Base-by-base conservation (phyloP, 2,888 invertebrate species). In the Nudaria mundana region DNA sequence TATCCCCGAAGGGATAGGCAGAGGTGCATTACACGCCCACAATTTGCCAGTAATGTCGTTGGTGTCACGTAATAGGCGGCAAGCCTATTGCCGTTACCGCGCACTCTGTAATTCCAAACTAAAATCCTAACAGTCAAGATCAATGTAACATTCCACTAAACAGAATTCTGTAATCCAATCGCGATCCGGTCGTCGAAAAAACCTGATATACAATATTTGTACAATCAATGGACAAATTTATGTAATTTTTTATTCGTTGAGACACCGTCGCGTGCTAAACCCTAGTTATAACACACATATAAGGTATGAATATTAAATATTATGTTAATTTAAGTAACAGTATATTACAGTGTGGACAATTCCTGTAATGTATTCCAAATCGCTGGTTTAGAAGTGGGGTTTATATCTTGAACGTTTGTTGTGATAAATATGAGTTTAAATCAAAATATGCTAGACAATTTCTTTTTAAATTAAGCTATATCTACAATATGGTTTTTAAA, bases 291-390 rank as follows among this genome's bases (percentile, higher is more conserved):
- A 28, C 8, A 20, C 20, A 28, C 32, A 31, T 29, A 32, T 38
- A 29, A 32, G 16, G 20, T 14, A 28, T 38, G 12, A 34, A 37
- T 22, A 51, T 54, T 56, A 23, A 34, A 34, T 5, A 48, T 57
- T 54, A 56, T 51, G 58, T 30, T 41, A 54, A 54, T 56, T 11
- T 16, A 6, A 24, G 30, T 57, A 57, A 48, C 56, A n/a, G 58
- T 51, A 38, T 13, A 28, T 26, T 34, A 31, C 37, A 11, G 22
- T 46, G 37, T 15, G 14, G 38, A 26, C 29, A 16, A 28, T 6
- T n/a, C 13, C n/a, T 10, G 10, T 46, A 46, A 56, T 49, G 1
- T 49, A 53, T 57, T 40, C 44, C 24, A 18, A 45, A 32, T 18
- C 18, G 25, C 44, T 44, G 46, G 25, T 52, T 53, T 42, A 53